Base-by-base conservation (phyloP, 2,113 vertebrate species). In the Eira barbara region DNA sequence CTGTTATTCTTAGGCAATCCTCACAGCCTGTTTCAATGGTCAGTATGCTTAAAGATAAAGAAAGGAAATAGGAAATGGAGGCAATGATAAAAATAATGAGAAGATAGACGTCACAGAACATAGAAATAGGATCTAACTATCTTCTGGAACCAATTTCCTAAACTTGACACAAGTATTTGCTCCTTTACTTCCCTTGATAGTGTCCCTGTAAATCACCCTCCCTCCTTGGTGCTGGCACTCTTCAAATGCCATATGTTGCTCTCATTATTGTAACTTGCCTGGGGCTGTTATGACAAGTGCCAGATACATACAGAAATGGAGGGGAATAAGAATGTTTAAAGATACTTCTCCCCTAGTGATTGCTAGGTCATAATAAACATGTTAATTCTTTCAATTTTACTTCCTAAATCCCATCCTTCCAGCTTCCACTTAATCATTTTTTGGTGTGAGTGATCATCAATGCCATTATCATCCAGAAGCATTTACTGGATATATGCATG, bases 221-320 rank as follows among this genome's bases (percentile, higher is more conserved):
- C 39, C 27, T 96, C 39, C 23, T 94, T 78, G 18, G 55, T 15
- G 4, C 17, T 85, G 63, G 78, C 83, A 82, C 42, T 95, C 67
- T 85, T 94, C 83, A 90, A 45, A 73, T 39, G 83, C 90, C 94
- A 82, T 96, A 95, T 97, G 79, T 29, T 81, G 27, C 34, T 81
- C 39, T 96, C 73, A 74, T 93, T 94, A 94, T 82, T 74, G 21
- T 82, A 49, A 76, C 59, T 89, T 96, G 61, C 91, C 86, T 93
- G 36, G 49, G 39, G 83, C 65, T 96, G 34, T 94, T 97, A 81
- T 95, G 89, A 92, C 57, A 96, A 96, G 89, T 71, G 81, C 89
- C 34, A 96, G 36, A 96, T 61, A 83, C 27, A 93, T 8, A 17
- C 49, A 93, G 42, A 89, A 93, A 74, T 34, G 34, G 20, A 78